A percentile compares a stretch with the other conserved stretches of the same genome.
Conservation (phyloP, 1,140 invertebrate species). For the Dinoponera quadriceps region DNA sequence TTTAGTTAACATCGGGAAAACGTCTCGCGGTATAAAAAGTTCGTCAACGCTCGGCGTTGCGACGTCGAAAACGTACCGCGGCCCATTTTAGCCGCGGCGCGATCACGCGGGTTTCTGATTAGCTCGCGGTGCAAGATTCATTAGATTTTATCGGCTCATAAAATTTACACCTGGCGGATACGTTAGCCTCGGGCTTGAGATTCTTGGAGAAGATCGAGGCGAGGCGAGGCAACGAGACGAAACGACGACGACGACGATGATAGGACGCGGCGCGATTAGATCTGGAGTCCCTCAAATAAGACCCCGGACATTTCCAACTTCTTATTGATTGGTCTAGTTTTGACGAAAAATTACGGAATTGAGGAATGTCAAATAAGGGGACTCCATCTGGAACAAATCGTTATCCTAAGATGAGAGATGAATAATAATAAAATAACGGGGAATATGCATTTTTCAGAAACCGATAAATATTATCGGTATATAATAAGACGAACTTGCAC, state of each 20-base stretch:
- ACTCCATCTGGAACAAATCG: too few relatives aligned
- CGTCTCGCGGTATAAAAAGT: not conserved
- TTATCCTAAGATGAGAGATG: too few relatives aligned
- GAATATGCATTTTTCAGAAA: too few relatives aligned
- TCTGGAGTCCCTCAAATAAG: too few relatives aligned
- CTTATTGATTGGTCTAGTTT: too few relatives aligned
- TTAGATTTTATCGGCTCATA: conserved; percentile 57
- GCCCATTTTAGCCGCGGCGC: conserved; percentile 13
- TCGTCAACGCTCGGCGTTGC: not conserved
- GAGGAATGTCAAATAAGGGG: too few relatives aligned
- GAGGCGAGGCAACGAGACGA: not conserved
- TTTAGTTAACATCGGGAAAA: conserved; percentile 19
- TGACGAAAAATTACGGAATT: too few relatives aligned
- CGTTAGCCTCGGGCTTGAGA: not conserved
- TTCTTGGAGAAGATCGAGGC: conserved; percentile 4
- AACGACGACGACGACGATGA: too few relatives aligned
- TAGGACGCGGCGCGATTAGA: not conserved
- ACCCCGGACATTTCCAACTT: too few relatives aligned
- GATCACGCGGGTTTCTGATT: conserved; percentile 30
- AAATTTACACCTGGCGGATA: conserved; percentile 54
- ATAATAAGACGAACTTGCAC: too few relatives aligned
- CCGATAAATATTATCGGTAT: too few relatives aligned
- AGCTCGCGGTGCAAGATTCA: conserved; percentile 29
- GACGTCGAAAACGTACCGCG: conserved; percentile 37
- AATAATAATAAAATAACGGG: too few relatives aligned